phyloP scores from a whole-genome alignment of 2,888 invertebrate genomes.

The Allygus modestus region DNA sequence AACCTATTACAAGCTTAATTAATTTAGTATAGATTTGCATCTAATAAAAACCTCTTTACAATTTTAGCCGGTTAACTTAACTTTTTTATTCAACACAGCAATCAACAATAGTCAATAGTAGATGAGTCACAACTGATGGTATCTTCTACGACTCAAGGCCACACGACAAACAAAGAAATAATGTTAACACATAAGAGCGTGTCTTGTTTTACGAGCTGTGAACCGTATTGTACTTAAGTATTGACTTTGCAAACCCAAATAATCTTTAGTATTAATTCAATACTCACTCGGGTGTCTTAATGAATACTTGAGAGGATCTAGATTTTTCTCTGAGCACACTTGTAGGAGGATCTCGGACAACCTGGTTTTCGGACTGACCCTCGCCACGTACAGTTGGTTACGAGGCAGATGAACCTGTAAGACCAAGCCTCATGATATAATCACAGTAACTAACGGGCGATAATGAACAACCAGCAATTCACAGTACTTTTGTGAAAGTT shows the following conservation, averaged over 20 bases:
- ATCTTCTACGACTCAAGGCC: constrained; percentile 3
- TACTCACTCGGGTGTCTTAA: constrained; percentile 85
- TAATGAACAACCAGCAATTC: constrained; percentile 5
- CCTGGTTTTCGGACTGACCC: constrained; percentile 83
- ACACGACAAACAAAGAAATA: background rate
- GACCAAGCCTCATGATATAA: constrained; percentile 68
- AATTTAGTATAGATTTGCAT: no score
- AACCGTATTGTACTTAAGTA: no score
- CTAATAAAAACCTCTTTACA: no score
- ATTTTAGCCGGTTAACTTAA: background rate
- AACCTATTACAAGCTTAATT: no score
- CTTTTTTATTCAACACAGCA: background rate
- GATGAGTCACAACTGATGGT: background rate
- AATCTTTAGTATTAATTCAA: background rate
- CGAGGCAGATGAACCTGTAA: constrained; percentile 84
- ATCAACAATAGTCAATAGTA: background rate
- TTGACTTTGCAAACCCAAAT: no score
- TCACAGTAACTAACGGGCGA: constrained; percentile 70
- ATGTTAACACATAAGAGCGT: no score
- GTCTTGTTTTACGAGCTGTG: no score
- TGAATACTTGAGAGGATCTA: constrained; percentile 85
- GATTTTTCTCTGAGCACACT: constrained; percentile 86
- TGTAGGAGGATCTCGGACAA: constrained; percentile 83
- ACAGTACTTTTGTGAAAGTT: no score
- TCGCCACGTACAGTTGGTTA: constrained; percentile 87